Evolutionary conservation across 2,113 vertebrate genomes (phyloP), one percentile per base, ranked within the genome.

Genomic region (Pomatorhinus ruficollis): DNA sequence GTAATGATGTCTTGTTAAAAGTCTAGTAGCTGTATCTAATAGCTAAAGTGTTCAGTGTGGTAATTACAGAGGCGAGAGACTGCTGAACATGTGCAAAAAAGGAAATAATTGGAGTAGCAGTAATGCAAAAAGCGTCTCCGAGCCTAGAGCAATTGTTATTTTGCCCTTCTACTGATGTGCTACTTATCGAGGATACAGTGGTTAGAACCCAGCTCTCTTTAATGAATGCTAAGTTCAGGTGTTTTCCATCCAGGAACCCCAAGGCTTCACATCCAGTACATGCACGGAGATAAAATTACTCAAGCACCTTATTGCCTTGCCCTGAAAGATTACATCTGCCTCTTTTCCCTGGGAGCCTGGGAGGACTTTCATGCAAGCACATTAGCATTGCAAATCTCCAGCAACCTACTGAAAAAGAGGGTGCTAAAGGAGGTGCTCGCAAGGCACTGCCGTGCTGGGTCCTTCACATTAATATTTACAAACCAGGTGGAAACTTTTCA

Each of bases 91-190:
- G 80, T 95, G 88, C 86, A 64, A 89, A 90, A 95, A 92, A 56
- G 56, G 83, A 94, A 96, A 89, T 96, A 97, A 97, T 95, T 93
- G 95, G 90, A 82, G 95, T 91, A 94, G 79, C 86, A 93, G 80
- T 60, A 90, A 94, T 18, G 83, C 90, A 95, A 87, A 89, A 89
- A 82, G 71, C 37, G 10, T 57, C 94, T 90, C 83, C 72, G 37
- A 90, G 92, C 95, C 90, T 57, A 31, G 15, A 96, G 90, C 94
- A 93, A 91, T 83, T 89, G 89, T 88, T 96, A 88, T 89, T 91
- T 94, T 95, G 82, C 84, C 88, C 92, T 93, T 92, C 94, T 90
- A 89, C 90, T 45, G 76, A 69, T 79, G 88, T 50, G 92, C 52
- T 92, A 6, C 88, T 94, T 84, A 60, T 5, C 5, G n/a, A 60